Percentiles rank a stretch among this genome's conserved stretches.
Conservation (phyloP, 2,888 invertebrate species). For the Sturmia bella region DNA sequence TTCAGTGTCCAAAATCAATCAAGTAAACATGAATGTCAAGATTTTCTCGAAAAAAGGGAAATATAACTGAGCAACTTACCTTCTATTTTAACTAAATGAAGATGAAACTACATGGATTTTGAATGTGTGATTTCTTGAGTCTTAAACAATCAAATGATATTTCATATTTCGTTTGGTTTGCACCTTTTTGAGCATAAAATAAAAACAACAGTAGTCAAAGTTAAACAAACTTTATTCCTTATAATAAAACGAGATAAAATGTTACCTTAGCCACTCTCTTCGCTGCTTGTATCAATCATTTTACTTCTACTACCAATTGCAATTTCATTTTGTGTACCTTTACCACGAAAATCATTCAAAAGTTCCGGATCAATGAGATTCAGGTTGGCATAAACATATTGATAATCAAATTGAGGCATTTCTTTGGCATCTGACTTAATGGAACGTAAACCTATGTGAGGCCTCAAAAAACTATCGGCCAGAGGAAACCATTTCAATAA, state of each 20-base stretch:
- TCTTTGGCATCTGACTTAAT: constrained; percentile 73
- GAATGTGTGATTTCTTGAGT: no score
- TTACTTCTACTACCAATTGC: constrained; percentile 66
- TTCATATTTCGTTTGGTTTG: no score
- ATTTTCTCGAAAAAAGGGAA: no score
- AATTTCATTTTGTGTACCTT: constrained; percentile 73
- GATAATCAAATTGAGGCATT: constrained; percentile 74
- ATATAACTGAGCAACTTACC: no score
- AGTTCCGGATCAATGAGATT: constrained; percentile 74
- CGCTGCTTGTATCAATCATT: constrained; percentile 7
- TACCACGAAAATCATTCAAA: constrained; percentile 73
- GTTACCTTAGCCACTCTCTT: not conserved
- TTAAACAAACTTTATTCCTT: not conserved
- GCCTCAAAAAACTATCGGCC: constrained; percentile 74
- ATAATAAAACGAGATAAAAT: not conserved
- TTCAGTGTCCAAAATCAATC: no score
- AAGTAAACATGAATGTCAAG: no score
- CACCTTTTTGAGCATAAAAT: not conserved
- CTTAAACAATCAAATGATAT: no score
- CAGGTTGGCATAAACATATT: constrained; percentile 74
- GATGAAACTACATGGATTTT: no score
- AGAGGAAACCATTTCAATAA: constrained; percentile 74
- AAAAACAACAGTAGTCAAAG: not conserved
- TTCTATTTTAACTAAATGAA: no score
- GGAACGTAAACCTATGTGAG: constrained; percentile 73